Conservation (phyloP, 2,888 invertebrate species). For the Amphipyra tragopoginis region DNA sequence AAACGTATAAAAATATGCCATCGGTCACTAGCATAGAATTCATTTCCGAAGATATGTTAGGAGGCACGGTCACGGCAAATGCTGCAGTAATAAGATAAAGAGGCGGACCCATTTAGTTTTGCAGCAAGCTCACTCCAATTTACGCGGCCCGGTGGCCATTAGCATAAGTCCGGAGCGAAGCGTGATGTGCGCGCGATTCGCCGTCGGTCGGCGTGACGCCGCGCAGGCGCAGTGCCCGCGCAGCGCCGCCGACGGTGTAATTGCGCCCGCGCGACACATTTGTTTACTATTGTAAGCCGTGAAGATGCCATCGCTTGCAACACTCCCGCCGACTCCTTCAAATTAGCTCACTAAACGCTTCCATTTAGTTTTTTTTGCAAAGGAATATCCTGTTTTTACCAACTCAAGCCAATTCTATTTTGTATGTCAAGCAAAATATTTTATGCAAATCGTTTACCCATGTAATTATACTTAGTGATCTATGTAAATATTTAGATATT, state of each 20-base stretch:
- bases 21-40: slow-evolving; percentile 70
- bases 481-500: slow-evolving; percentile 54
- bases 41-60: slow-evolving; percentile 63
- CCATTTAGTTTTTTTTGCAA: slow-evolving; percentile 48
- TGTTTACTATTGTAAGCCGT: slow-evolving; percentile 89
- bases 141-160: slow-evolving; percentile 87
- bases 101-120: slow-evolving; percentile 86
- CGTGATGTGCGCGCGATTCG: slow-evolving; percentile 86
- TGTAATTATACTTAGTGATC: slow-evolving; percentile 42
- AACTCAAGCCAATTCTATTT: slow-evolving; percentile 22
- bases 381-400: slow-evolving; percentile 39
- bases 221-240: slow-evolving; percentile 40
- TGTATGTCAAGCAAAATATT: slow-evolving; percentile 28
- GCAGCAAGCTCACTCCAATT: slow-evolving; percentile 87
- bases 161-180: slow-evolving; percentile 86
- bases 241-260: slow-evolving; percentile 74
- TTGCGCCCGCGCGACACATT: slow-evolving; percentile 87
- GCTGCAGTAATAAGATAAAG: slow-evolving; percentile 87
- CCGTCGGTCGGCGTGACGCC: slow-evolving; percentile 76
- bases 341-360: slow-evolving; percentile 83
- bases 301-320: slow-evolving; percentile 87
- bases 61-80: slow-evolving; percentile 66
- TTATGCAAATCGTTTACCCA: slow-evolving; percentile 38
- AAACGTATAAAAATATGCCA: slow-evolving; percentile 71
- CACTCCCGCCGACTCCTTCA: slow-evolving; percentile 81